phyloP scores from a whole-genome alignment of 2,797 vertebrate genomes.

The Sylvia borin region DNA sequence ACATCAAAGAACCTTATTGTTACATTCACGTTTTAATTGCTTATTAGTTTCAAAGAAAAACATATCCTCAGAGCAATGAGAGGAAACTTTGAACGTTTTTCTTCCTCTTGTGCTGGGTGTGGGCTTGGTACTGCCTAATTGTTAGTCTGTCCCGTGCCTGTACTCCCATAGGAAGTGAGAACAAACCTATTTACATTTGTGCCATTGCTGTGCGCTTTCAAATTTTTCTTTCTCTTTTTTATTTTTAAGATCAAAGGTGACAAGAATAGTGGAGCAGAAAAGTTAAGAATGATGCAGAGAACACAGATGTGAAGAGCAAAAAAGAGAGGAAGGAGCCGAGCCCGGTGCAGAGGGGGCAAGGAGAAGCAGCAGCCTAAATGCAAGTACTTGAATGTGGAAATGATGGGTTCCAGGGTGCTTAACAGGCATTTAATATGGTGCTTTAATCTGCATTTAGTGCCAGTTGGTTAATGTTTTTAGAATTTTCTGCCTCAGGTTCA shows the following conservation, averaged over 20 bases:
- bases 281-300: slow-evolving; percentile 44
- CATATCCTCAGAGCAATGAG: slow-evolving; percentile 62
- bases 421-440: background rate
- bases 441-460: background rate
- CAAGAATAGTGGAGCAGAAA: slow-evolving; percentile 30
- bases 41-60: slow-evolving; percentile 60
- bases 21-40: slow-evolving; percentile 53
- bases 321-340: slow-evolving; percentile 43
- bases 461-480: slow-evolving; percentile 31
- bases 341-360: background rate
- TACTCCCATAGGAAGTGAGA: slow-evolving; percentile 49
- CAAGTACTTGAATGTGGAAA: slow-evolving; percentile 52
- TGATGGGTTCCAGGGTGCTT: background rate
- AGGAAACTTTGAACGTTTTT: slow-evolving; percentile 66
- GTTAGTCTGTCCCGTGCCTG: slow-evolving; percentile 50
- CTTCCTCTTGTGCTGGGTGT: slow-evolving; percentile 66
- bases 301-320: slow-evolving; percentile 62
- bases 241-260: slow-evolving; percentile 53
- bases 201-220: slow-evolving; percentile 22
- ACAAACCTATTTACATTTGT: slow-evolving; percentile 55
- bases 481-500: slow-evolving; percentile 7
- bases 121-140: slow-evolving; percentile 55
- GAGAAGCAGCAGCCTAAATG: slow-evolving; percentile 46
- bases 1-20: slow-evolving; percentile 59
- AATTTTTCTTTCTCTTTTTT: background rate